Base-by-base conservation (phyloP, 2,888 invertebrate species). In the Xiphydria camelus region DNA sequence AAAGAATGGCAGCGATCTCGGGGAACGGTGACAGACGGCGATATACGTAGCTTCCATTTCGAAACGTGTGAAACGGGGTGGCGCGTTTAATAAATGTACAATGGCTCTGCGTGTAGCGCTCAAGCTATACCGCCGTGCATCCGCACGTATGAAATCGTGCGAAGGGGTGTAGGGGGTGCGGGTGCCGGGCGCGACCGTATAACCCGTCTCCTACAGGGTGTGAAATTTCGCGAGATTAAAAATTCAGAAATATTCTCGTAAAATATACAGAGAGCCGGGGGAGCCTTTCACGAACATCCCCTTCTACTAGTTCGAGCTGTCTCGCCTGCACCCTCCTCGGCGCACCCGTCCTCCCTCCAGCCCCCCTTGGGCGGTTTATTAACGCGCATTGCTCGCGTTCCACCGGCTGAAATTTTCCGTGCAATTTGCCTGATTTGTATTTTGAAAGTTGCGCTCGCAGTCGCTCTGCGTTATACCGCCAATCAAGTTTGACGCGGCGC, bases 141-240 rank as follows among this genome's bases (percentile, higher is more conserved):
- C 3, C 7, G 22, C 31, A 29, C 18, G 21, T 14, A 20, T 22
- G 32, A 21, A 6, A 10, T 21, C 35, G 15, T 33, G 33, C 10
- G 19, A 1, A 21, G 36, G 17, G 22, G 22, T 31, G 23, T 21
- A 46, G 33, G 17, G 12, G 34, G 19, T 22, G 19, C 17, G 20
- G 7, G 4, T 36, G 18, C 12, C 32, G n/a, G 4, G 22, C 22
- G 31, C 33, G 20, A 22, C 15, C 21, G 10, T 43, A 45, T 43
- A 37, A 41, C 48, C 46, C 14, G 45, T 47, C 42, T 46, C 50
- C 36, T 37, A 47, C 44, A 47, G 47, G 52, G 55, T 53, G 61
- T 57, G 62, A 65, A 65, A 66, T 61, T 65, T 61, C 50, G 55
- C 66, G 60, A 67, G 65, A 68, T 68, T 68, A 68, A 68, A 68